These are phyloP conservation scores for Phalloptychus januarius DNA, from an alignment of 2,797 vertebrate genomes.

Conservation along the genomic window DNA sequence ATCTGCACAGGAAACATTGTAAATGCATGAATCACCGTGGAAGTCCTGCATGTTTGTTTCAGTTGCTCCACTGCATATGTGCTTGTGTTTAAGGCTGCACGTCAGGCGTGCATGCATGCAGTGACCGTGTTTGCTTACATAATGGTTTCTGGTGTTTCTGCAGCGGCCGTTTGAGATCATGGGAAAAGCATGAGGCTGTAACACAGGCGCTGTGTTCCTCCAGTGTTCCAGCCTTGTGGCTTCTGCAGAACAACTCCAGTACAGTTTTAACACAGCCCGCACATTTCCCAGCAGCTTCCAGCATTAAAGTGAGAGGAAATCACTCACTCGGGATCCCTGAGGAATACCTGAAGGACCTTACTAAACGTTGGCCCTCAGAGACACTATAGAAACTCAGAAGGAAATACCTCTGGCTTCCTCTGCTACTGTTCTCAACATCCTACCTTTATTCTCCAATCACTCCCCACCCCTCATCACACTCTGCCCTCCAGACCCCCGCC, in stretches of 20 bases:
- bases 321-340: constrained; percentile 3
- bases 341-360: constrained; percentile 61
- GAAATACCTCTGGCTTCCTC: constrained; percentile 78
- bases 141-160: constrained; percentile 69
- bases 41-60: constrained; percentile 17
- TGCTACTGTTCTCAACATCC: constrained; percentile 80
- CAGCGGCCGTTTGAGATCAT: constrained; percentile 77
- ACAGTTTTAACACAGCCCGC: constrained; percentile 52
- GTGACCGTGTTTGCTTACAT: constrained; percentile 50
- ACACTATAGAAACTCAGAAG: constrained; percentile 60
- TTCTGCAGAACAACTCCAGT: constrained; percentile 61
- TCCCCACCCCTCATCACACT: constrained; percentile 42
- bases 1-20: not conserved
- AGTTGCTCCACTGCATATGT: constrained; percentile 10
- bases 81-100: constrained; percentile 16
- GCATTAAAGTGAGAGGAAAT: constrained; percentile 22
- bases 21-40: not conserved
- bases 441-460: constrained; percentile 77
- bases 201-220: constrained; percentile 56
- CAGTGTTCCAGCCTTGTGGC: constrained; percentile 69
- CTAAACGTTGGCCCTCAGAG: constrained; percentile 47
- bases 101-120: constrained; percentile 20
- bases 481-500: not conserved
- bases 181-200: constrained; percentile 75
- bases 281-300: constrained; percentile 27